Base-by-base conservation (phyloP, 2,797 vertebrate species). In the Labroides dimidiatus region DNA sequence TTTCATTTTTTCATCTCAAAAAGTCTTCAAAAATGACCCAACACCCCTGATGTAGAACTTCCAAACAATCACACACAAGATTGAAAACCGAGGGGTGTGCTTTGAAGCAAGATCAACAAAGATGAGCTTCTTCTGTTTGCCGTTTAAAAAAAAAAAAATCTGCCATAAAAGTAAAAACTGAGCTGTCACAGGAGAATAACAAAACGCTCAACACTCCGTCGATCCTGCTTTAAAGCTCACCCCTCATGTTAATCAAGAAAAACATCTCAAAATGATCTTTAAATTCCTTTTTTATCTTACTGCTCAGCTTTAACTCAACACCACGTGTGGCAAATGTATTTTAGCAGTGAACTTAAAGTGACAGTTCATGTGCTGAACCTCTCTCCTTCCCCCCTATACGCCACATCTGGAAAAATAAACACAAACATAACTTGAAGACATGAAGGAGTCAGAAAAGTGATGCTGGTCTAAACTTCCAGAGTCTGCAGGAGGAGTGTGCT, bases 381-480 rank as follows among this genome's bases (percentile, higher is more conserved):
- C 10, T 15, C 4, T 0, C 3, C 16, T 44, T 41, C 39, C 14
- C 17, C 10, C 64, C 55, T 72, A 59, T 12, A 17, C n/a, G 63
- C 41, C 24, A 58, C 37, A 63, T 42, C 58, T 83, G 75, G 61
- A 81, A 64, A 74, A 60, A 2, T 37, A 43, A 75, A 76, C 42
- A 68, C 56, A 77, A 72, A 61, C 20, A 37, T 57, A 52, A 66
- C 61, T 15, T 51, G 30, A 39, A 39, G 37, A 39, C 37, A 12
- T 39, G 13, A 12, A 49, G 24, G 66, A 77, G 54, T 33, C 43
- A 30, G 72, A 41, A 54, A 53, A 63, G 55, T 10, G 57, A 64
- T 54, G 79, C 72, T 68, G 72, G 75, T 81, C 75, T 62, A 1
- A 21, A 33, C 60, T 61, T 82, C 75, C 74, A 77, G 84, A 79